Base-by-base conservation (phyloP, 1,140 invertebrate species). In the Polyergus mexicanus region DNA sequence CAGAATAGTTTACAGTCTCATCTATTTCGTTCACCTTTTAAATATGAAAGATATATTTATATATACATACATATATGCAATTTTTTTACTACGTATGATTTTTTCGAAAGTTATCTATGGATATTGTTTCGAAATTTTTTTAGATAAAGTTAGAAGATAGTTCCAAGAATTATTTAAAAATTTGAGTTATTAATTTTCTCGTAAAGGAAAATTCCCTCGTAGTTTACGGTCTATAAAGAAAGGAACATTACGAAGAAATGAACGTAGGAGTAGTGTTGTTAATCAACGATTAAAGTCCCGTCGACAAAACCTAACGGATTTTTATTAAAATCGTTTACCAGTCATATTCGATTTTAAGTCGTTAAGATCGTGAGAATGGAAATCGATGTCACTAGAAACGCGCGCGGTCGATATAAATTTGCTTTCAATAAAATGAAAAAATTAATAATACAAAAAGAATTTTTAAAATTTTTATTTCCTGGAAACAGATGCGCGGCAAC, bases 261-360 rank as follows among this genome's bases (percentile, higher is more conserved):
- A 87, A 47, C n/a, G 19, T 44, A 38, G 25, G 56, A 87, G 75
- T 58, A 56, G 75, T 76, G 78, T 19, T 71, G 58, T 77, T 85
- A 54, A 72, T 69, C 62, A 74, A 58, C 44, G 32, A 28, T 54
- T 88, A 76, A 87, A 71, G 68, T 56, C 68, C n/a, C 66, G 60
- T 78, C 63, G 75, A 86, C 74, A 85, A 86, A 91, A 91, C 71
- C 63, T 51, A 84, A 75, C 54, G 44, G 74, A 63, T 77, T 91
- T 91, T 89, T 89, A 91, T 91, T 91, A 91, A 90, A 91, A 80
- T 84, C 76, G 32, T 72, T 8, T 13, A 19, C n/a, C 51, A 75
- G 51, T 13, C 38, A 41, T 4, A 28, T 56, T 13, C 28, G 22
- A 62, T 65, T 75, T 62, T 80, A 56, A 72, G 54, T 84, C 74